phyloP scores from a whole-genome alignment of 2,888 invertebrate genomes.

The Chloroclystis v-ata region DNA sequence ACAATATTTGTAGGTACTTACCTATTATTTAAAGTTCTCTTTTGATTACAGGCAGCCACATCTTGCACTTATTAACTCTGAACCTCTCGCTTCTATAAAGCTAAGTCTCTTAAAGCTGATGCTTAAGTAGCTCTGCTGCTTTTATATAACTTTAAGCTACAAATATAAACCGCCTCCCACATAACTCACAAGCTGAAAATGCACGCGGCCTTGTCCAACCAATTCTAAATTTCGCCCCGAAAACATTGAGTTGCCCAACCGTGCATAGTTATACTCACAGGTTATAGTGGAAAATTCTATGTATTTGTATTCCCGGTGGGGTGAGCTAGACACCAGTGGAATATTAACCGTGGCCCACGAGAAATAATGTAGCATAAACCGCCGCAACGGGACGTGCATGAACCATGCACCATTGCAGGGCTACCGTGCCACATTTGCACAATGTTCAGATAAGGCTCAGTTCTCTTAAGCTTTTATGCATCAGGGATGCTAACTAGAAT shows the following conservation, averaged over 20 bases:
- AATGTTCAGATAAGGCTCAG: neutral
- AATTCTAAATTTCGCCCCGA: constrained; percentile 24
- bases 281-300: constrained; percentile 38
- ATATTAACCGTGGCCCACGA: constrained; percentile 59
- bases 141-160: no score
- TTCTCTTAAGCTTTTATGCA: no score
- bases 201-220: constrained; percentile 6
- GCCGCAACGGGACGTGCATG: constrained; percentile 63
- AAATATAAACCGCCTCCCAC: no score
- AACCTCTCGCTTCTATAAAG: no score
- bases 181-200: constrained; percentile 7
- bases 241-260: constrained; percentile 51
- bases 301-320: constrained; percentile 66
- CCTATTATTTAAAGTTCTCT: no score
- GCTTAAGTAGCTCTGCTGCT: no score
- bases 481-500: no score
- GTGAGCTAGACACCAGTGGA: constrained; percentile 53
- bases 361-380: constrained; percentile 70
- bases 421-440: neutral
- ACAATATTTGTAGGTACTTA: no score
- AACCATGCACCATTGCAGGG: constrained; percentile 39
- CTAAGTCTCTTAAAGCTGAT: no score
- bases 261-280: constrained; percentile 49
- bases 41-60: no score
- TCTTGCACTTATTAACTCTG: no score